These are phyloP conservation scores for Pantherophis vulpinus DNA, from an alignment of 2,797 vertebrate genomes.

Conservation along the genomic window DNA sequence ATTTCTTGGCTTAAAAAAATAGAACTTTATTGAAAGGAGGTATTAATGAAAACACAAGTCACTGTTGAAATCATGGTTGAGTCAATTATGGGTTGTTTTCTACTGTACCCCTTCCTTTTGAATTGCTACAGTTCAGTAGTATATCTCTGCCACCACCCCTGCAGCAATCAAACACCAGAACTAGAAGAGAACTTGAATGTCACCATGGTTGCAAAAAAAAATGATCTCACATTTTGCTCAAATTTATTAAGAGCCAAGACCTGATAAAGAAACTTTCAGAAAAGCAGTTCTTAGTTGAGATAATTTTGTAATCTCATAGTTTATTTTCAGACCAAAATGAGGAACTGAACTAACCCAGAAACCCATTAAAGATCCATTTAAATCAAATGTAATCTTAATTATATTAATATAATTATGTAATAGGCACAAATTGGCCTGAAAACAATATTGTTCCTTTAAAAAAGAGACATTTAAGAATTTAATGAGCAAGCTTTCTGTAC, in stretches of 20 bases:
- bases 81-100: neutral
- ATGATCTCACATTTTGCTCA: neutral
- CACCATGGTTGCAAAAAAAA: neutral
- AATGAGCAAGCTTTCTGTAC: neutral
- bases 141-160: neutral
- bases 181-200: neutral
- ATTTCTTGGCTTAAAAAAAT: neutral
- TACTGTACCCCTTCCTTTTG: neutral
- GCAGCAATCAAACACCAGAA: neutral
- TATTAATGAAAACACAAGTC: neutral
- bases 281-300: neutral
- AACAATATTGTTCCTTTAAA: neutral
- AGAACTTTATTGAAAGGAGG: neutral
- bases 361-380: neutral
- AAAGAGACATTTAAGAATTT: neutral
- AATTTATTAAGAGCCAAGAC: neutral
- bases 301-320: neutral
- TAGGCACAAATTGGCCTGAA: neutral
- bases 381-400: neutral
- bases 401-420: neutral
- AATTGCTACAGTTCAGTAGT: neutral
- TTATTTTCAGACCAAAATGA: neutral
- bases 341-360: neutral
- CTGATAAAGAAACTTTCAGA: neutral
- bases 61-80: neutral